Conservation (phyloP, 2,888 invertebrate species). For the Fissipunctia ypsillon region DNA sequence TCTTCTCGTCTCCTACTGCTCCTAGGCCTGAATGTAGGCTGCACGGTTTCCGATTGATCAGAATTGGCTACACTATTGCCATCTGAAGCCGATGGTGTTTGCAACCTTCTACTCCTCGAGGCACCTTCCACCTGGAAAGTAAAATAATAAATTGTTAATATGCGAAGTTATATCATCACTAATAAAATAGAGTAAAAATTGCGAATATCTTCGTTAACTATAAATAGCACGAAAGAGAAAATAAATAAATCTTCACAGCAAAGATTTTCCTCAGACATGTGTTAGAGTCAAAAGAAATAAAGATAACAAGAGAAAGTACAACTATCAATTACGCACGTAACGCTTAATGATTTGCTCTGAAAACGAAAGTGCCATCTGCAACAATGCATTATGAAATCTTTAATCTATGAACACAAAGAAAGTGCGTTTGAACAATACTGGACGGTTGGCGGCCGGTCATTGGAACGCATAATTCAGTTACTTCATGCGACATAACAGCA, state of each 20-base stretch:
- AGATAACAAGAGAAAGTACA: slow-evolving; percentile 57
- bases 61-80: slow-evolving; percentile 69
- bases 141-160: slow-evolving; percentile 7
- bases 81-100: slow-evolving; percentile 73
- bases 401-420: slow-evolving; percentile 70
- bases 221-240: slow-evolving; percentile 8
- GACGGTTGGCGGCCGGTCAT: slow-evolving; percentile 72
- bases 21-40: slow-evolving; percentile 79
- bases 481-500: slow-evolving; percentile 71
- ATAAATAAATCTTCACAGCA: slow-evolving; percentile 4
- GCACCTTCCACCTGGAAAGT: slow-evolving; percentile 81
- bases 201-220: not conserved
- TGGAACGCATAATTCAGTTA: slow-evolving; percentile 74
- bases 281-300: slow-evolving; percentile 32
- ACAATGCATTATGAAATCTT: slow-evolving; percentile 69
- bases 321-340: slow-evolving; percentile 63
- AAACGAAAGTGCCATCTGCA: slow-evolving; percentile 65
- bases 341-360: slow-evolving; percentile 60
- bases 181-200: not conserved
- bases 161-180: not conserved
- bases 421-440: slow-evolving; percentile 80
- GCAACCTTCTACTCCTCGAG: slow-evolving; percentile 77
- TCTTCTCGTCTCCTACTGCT: slow-evolving; percentile 80
- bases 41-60: slow-evolving; percentile 69
- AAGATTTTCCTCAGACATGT: slow-evolving; percentile 38